A percentile compares a stretch with the other conserved stretches of the same genome.
Conservation (phyloP, 2,797 vertebrate genomes). For the Melanogrammus aeglefinus region DNA sequence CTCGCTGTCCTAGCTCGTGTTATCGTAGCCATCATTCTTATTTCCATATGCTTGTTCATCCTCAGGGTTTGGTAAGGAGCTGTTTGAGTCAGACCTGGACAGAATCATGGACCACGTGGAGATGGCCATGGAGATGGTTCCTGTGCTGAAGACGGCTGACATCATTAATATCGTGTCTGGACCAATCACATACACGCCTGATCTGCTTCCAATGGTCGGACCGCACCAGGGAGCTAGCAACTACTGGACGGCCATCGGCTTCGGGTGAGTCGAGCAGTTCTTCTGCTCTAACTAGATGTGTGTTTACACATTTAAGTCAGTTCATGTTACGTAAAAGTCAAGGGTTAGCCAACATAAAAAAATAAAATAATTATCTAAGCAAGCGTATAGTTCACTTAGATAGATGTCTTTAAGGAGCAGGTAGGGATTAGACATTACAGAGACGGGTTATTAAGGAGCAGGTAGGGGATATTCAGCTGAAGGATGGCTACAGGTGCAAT, state of each 20-base stretch:
- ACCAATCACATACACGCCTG: slow-evolving; percentile 96
- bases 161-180: slow-evolving; percentile 91
- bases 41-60: slow-evolving; percentile 7
- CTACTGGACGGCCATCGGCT: slow-evolving; percentile 95
- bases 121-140: slow-evolving; percentile 94
- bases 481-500: no score
- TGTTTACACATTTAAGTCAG: not conserved
- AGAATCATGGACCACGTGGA: slow-evolving; percentile 93
- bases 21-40: not conserved
- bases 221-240: slow-evolving; percentile 87
- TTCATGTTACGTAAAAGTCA: not conserved
- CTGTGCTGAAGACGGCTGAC: slow-evolving; percentile 87
- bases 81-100: slow-evolving; percentile 97
- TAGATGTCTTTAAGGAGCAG: no score
- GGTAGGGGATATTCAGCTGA: not conserved
- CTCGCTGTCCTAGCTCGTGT: slow-evolving; percentile 4
- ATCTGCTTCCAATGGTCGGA: slow-evolving; percentile 94
- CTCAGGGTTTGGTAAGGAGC: slow-evolving; percentile 94
- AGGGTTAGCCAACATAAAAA: not conserved
- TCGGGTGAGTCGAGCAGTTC: slow-evolving; percentile 75
- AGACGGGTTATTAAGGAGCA: not conserved
- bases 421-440: no score
- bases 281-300: not conserved
- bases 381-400: not conserved
- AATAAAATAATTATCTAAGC: not conserved